phyloP scores from a whole-genome alignment of 2,888 invertebrate species.

The Caenorhabditis macrosperma region DNA sequence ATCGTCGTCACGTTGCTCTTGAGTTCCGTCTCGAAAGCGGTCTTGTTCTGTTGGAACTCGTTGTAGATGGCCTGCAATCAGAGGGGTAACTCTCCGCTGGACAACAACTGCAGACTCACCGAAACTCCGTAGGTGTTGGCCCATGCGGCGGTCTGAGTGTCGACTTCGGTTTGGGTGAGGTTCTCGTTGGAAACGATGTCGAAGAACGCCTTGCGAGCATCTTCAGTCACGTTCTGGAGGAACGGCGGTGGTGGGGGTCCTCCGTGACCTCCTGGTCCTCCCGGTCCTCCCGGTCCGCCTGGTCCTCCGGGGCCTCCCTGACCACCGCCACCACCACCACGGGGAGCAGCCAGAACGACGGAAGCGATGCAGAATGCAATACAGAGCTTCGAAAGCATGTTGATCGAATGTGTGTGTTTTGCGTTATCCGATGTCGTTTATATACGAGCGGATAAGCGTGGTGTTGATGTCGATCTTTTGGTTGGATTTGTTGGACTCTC shows the following conservation, averaged over 20 bases:
- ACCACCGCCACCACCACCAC: constrained; percentile 8
- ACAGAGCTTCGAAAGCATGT: constrained; percentile 45
- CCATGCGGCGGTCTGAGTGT: constrained; percentile 57
- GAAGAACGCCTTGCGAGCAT: constrained; percentile 57
- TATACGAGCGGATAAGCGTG: constrained; percentile 40
- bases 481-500: constrained; percentile 40
- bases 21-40: constrained; percentile 35
- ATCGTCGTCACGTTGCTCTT: constrained; percentile 45
- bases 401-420: not conserved
- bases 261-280: constrained; percentile 35
- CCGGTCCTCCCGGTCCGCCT: constrained; percentile 33
- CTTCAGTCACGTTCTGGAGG: constrained; percentile 60
- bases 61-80: constrained; percentile 51
- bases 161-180: constrained; percentile 53
- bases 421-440: constrained; percentile 11
- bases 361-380: constrained; percentile 35
- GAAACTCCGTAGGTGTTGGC: constrained; percentile 61
- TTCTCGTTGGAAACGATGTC: constrained; percentile 59
- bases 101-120: constrained; percentile 16
- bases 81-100: no score
- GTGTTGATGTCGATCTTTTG: constrained; percentile 49
- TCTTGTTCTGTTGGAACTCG: constrained; percentile 53
- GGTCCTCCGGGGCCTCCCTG: constrained; percentile 18
- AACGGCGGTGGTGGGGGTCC: constrained; percentile 62
- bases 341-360: constrained; percentile 16